phyloP scores from a whole-genome alignment of 1,140 invertebrate species.

The Anadara kagoshimensis region DNA sequence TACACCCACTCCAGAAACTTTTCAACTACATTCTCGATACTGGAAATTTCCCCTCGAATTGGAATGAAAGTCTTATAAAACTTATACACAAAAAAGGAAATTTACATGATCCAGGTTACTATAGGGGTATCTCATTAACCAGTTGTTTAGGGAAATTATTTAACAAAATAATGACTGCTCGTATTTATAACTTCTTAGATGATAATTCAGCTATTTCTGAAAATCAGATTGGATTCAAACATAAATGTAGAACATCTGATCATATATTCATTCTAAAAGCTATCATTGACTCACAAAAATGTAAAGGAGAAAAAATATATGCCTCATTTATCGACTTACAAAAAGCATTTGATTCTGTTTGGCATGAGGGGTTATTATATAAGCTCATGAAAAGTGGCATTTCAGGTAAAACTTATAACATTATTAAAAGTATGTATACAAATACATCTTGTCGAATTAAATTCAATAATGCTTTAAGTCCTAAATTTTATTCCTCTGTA shows the following conservation, averaged over 20 bases:
- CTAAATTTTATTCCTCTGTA: too few relatives aligned
- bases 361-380: slow-evolving; percentile 14
- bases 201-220: slow-evolving; percentile 21
- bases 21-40: slow-evolving; percentile 12
- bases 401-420: too few relatives aligned
- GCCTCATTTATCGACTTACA: slow-evolving; percentile 16
- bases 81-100: slow-evolving; percentile 18
- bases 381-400: slow-evolving; percentile 8
- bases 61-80: slow-evolving; percentile 13
- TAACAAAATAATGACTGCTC: slow-evolving; percentile 10
- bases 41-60: slow-evolving; percentile 4
- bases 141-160: slow-evolving; percentile 12
- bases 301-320: slow-evolving; percentile 10
- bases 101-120: slow-evolving; percentile 13
- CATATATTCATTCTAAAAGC: slow-evolving; percentile 23
- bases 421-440: too few relatives aligned
- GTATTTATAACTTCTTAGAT: slow-evolving; percentile 5
- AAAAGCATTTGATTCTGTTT: slow-evolving; percentile 29
- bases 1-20: slow-evolving; percentile 10
- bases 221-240: slow-evolving; percentile 26
- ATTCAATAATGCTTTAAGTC: too few relatives aligned
- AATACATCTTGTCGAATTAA: too few relatives aligned
- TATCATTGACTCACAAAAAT: slow-evolving; percentile 16
- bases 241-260: slow-evolving; percentile 18
- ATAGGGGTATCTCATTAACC: slow-evolving; percentile 19